These are phyloP conservation scores for Peromyscus californicus DNA, from an alignment of 2,113 vertebrate genomes.

Conservation along the genomic window DNA sequence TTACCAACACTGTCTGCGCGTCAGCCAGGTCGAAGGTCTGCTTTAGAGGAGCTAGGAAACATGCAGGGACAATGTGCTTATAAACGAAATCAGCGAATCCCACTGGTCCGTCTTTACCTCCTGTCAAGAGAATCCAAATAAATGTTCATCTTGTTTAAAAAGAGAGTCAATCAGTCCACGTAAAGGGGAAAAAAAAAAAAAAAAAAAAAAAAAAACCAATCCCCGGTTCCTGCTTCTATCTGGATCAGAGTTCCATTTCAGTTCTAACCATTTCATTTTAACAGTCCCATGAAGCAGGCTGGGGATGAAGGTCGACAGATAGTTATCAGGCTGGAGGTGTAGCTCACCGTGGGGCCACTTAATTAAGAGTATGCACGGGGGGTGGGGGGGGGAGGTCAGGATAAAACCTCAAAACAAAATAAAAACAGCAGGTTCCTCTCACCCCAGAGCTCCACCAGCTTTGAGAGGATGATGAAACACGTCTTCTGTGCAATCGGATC, in stretches of 20 bases:
- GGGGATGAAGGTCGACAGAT: neutral
- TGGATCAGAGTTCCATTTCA: neutral
- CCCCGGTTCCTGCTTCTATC: neutral
- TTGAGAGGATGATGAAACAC: constrained; percentile 97
- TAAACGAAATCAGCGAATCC: constrained; percentile 99
- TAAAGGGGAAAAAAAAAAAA: no score
- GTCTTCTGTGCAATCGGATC: constrained; percentile 98
- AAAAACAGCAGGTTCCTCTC: constrained; percentile 73
- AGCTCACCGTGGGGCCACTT: neutral
- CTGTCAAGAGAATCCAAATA: constrained; percentile 85
- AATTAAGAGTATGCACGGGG: neutral
- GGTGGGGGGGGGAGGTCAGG: no score
- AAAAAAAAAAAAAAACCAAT: constrained; percentile 15
- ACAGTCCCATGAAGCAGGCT: neutral
- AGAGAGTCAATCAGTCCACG: constrained; percentile 12
- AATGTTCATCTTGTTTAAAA: constrained; percentile 44
- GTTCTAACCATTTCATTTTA: neutral
- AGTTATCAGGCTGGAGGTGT: neutral
- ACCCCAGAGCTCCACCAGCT: constrained; percentile 97
- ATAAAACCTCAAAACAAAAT: neutral
- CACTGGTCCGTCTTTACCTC: constrained; percentile 96
- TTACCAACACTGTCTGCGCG: constrained; percentile 97
- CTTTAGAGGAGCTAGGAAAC: constrained; percentile 98
- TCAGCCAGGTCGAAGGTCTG: constrained; percentile 98
- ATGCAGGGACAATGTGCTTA: constrained; percentile 98